Evolutionary conservation across 2,113 vertebrate genomes (phyloP).

Genomic region (Odontophorus gujanensis): DNA sequence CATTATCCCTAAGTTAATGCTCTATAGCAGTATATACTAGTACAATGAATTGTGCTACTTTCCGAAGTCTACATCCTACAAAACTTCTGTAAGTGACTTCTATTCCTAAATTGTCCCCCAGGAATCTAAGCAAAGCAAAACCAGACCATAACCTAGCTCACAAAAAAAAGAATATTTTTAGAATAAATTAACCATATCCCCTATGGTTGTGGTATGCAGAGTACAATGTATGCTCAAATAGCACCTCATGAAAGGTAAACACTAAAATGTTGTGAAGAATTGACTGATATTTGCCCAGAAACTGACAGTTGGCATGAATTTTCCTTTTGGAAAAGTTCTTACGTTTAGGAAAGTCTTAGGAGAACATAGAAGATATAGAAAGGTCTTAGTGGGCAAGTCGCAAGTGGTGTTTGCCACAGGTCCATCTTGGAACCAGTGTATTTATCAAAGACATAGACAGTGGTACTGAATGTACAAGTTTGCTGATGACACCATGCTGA

Average conservation of each 20-base stretch:
- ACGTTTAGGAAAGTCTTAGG: not conserved
- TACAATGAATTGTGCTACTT: not conserved
- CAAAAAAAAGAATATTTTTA: not conserved
- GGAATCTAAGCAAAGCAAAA: constrained; percentile 39
- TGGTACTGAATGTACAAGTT: too few relatives aligned
- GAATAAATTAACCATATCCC: not conserved
- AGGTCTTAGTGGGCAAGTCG: too few relatives aligned
- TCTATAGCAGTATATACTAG: constrained; percentile 9
- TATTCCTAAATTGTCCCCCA: constrained; percentile 42
- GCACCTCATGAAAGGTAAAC: not conserved
- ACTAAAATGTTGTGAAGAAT: not conserved
- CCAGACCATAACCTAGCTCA: constrained; percentile 1
- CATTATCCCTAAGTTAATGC: constrained; percentile 67
- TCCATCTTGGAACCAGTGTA: too few relatives aligned
- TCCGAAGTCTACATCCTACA: constrained; percentile 19
- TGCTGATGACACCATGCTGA: too few relatives aligned
- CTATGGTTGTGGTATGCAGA: not conserved
- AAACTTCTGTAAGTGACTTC: constrained; percentile 31
- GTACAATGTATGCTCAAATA: not conserved
- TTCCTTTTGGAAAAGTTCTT: not conserved
- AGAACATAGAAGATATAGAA: too few relatives aligned
- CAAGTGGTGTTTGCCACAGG: too few relatives aligned
- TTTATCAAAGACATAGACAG: too few relatives aligned
- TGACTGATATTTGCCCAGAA: not conserved
- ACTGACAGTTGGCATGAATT: not conserved